Conservation (phyloP, 2,888 invertebrate genomes). For the Pegoplata infirma region DNA sequence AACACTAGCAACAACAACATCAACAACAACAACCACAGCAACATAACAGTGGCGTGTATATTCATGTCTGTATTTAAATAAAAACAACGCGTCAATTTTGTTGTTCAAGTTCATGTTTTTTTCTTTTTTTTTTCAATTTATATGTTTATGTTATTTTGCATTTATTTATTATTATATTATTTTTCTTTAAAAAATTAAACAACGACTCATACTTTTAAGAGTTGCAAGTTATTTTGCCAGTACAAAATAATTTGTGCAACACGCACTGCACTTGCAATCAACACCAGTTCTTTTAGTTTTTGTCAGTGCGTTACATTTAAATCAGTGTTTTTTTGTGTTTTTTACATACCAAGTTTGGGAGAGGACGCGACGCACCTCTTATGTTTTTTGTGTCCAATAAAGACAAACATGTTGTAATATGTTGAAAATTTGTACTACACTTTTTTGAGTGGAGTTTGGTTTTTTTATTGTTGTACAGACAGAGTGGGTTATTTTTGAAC, state of each 20-base stretch:
- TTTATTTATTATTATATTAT: conserved; percentile 55
- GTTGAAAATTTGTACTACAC: neutral
- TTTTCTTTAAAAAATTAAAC: neutral
- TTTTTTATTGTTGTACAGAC: too few species aligned
- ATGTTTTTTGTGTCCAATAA: neutral
- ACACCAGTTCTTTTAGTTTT: neutral
- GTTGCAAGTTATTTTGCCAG: conserved; percentile 9
- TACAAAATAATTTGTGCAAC: neutral
- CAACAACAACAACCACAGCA: conserved; percentile 7
- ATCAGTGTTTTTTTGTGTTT: neutral
- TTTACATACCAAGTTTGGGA: neutral
- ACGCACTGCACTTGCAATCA: neutral
- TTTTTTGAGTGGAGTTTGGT: neutral
- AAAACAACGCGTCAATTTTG: conserved; percentile 60
- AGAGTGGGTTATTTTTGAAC: neutral
- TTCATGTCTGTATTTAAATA: neutral
- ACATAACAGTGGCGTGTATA: conserved; percentile 23
- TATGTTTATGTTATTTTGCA: conserved; percentile 36
- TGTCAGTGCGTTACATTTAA: conserved; percentile 12
- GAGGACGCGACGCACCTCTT: conserved; percentile 2
- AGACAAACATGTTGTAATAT: conserved; percentile 30
- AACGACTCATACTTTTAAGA: neutral
- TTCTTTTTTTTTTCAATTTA: too few species aligned
- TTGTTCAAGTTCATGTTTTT: conserved; percentile 66
- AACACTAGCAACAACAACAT: neutral